Percentiles rank a stretch among this genome's conserved stretches.
phyloP scores from a whole-genome alignment of 2,888 invertebrate genomes.

The Volucella inanis region DNA sequence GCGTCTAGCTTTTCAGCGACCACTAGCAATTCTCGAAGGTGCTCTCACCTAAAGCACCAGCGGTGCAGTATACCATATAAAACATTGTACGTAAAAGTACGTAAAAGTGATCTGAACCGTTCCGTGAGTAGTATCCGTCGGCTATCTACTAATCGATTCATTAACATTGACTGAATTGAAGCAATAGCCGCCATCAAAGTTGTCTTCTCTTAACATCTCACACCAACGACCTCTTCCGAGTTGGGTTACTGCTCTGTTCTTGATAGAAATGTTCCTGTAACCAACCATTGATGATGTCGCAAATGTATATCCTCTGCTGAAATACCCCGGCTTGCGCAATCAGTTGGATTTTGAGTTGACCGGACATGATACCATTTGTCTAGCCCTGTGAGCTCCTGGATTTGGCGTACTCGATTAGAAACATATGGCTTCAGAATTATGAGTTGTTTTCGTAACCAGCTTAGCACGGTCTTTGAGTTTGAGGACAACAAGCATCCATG shows the following conservation, averaged over 20 bases:
- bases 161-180: too few species aligned
- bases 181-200: too few species aligned
- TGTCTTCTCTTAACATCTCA: too few species aligned
- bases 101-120: too few species aligned
- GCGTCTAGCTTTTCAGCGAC: too few species aligned
- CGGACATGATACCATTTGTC: constrained; percentile 66
- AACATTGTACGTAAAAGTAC: background rate
- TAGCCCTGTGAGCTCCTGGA: constrained; percentile 30
- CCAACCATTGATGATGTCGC: background rate
- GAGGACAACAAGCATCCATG: background rate
- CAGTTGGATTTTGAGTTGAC: constrained; percentile 15
- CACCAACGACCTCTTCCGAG: too few species aligned
- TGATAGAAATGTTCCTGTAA: background rate
- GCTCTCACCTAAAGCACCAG: too few species aligned
- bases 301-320: background rate
- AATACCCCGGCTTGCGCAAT: background rate
- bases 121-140: too few species aligned
- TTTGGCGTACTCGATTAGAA: constrained; percentile 13
- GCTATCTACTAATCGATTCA: too few species aligned
- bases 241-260: too few species aligned
- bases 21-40: too few species aligned
- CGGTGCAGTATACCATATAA: background rate
- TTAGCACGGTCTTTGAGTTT: background rate
- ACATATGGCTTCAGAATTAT: constrained; percentile 1
- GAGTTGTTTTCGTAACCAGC: too few species aligned